phyloP scores from a whole-genome alignment of 2,888 invertebrate genomes.

The Chrysodeixis includens region DNA sequence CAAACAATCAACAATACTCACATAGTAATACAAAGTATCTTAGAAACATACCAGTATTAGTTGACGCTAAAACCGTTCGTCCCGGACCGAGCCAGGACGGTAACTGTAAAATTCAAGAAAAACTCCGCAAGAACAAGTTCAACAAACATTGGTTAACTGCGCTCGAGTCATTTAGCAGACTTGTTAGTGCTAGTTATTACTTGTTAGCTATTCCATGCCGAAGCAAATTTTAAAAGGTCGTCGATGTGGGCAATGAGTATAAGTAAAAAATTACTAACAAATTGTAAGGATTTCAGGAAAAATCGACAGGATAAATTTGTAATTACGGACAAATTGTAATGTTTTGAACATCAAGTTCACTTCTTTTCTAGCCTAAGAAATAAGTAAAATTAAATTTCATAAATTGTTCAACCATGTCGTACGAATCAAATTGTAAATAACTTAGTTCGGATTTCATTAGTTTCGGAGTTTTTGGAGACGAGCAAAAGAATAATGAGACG shows the following conservation, averaged over 20 bases:
- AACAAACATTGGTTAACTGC: constrained; percentile 58
- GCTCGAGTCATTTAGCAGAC: constrained; percentile 67
- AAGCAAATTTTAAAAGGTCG: constrained; percentile 5
- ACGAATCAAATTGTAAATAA: too few species aligned
- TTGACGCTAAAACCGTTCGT: constrained; percentile 20
- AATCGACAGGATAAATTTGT: too few species aligned
- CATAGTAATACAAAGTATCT: constrained; percentile 12
- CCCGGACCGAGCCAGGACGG: background rate
- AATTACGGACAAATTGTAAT: too few species aligned
- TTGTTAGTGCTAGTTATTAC: constrained; percentile 68
- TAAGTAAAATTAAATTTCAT: too few species aligned
- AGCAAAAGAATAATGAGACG: too few species aligned
- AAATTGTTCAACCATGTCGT: too few species aligned
- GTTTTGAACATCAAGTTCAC: too few species aligned
- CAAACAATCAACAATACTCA: constrained; percentile 11
- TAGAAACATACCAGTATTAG: constrained; percentile 25
- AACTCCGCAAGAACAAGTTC: constrained; percentile 34
- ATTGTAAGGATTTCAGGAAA: too few species aligned
- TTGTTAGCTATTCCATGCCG: constrained; percentile 44
- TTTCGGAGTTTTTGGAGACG: too few species aligned
- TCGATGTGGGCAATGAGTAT: background rate
- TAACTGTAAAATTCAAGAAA: constrained; percentile 42
- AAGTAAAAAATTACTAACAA: too few species aligned
- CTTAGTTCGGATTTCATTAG: too few species aligned
- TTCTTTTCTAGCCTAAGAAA: too few species aligned